Evolutionary conservation across 2,113 vertebrate genomes (phyloP).

Genomic region (Pao palembangensis): DNA sequence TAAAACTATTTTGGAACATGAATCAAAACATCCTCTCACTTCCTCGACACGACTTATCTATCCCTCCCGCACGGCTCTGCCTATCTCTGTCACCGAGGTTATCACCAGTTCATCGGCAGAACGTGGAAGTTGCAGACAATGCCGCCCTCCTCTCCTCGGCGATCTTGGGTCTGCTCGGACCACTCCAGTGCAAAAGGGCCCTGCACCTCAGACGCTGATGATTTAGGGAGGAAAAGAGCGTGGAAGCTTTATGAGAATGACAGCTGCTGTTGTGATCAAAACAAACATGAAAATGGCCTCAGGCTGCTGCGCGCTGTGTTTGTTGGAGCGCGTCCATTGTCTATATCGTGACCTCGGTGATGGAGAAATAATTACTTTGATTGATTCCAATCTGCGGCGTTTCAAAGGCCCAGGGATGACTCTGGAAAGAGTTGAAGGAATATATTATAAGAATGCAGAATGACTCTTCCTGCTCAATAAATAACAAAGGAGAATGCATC

Average conservation of each 20-base stretch:
- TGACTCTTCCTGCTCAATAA: too few relatives aligned
- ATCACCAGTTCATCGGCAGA: conserved; percentile 74
- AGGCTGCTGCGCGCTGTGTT: conserved; percentile 23
- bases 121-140: conserved; percentile 79
- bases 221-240: conserved; percentile 57
- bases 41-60: conserved; percentile 62
- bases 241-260: conserved; percentile 60
- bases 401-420: conserved; percentile 11
- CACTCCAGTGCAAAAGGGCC: conserved; percentile 45
- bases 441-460: background rate
- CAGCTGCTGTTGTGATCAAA: conserved; percentile 71
- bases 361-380: conserved; percentile 50
- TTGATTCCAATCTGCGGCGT: conserved; percentile 24
- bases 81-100: conserved; percentile 65
- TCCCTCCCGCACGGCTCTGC: conserved; percentile 51
- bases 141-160: conserved; percentile 54
- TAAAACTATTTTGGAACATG: conserved; percentile 64
- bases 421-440: conserved; percentile 17
- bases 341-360: conserved; percentile 15
- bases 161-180: conserved; percentile 47
- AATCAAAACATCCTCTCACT: conserved; percentile 65
- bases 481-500: too few relatives aligned
- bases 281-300: conserved; percentile 48
- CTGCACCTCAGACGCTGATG: conserved; percentile 53
- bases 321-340: conserved; percentile 20